Conservation (phyloP, 2,113 vertebrate species). For the Romanogobio albipinnatus region DNA sequence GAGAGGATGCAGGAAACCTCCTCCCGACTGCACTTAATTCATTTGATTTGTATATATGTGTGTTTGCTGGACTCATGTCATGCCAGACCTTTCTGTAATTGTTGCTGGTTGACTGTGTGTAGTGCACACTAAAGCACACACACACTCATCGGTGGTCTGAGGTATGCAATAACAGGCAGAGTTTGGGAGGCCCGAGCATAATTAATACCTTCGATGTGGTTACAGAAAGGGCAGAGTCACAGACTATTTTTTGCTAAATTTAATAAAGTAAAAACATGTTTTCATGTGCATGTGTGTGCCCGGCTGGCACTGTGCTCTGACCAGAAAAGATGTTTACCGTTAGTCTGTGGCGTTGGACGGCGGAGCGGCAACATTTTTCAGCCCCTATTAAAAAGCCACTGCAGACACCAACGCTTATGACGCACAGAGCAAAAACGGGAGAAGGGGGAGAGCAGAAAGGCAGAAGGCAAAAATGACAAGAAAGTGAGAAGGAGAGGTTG, state of each 20-base stretch:
- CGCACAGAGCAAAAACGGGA: slow-evolving; percentile 30
- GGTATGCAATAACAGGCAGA: slow-evolving; percentile 40
- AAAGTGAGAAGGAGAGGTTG: slow-evolving; percentile 48
- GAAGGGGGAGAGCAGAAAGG: background rate
- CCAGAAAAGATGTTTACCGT: slow-evolving; percentile 59
- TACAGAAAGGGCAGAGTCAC: slow-evolving; percentile 41
- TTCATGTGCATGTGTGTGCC: slow-evolving; percentile 41
- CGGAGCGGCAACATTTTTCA: slow-evolving; percentile 49
- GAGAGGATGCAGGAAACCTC: slow-evolving; percentile 32
- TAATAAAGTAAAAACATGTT: slow-evolving; percentile 59
- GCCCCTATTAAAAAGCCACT: slow-evolving; percentile 55
- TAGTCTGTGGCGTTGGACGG: slow-evolving; percentile 58
- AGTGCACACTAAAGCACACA: slow-evolving; percentile 20
- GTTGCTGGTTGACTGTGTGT: slow-evolving; percentile 47
- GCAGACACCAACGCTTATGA: slow-evolving; percentile 53
- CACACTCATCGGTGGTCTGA: slow-evolving; percentile 33
- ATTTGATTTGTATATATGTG: slow-evolving; percentile 20
- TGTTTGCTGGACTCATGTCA: slow-evolving; percentile 38
- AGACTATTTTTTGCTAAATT: slow-evolving; percentile 57
- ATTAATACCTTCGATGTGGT: slow-evolving; percentile 56
- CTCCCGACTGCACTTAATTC: slow-evolving; percentile 18
- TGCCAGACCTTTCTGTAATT: slow-evolving; percentile 51
- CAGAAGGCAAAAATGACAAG: slow-evolving; percentile 42
- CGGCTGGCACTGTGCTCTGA: slow-evolving; percentile 40
- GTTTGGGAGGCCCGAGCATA: slow-evolving; percentile 48